Evolutionary conservation across 2,888 invertebrate genomes (phyloP), one percentile per base, ranked within the genome.

Genomic region (Anarsia innoxiella): DNA sequence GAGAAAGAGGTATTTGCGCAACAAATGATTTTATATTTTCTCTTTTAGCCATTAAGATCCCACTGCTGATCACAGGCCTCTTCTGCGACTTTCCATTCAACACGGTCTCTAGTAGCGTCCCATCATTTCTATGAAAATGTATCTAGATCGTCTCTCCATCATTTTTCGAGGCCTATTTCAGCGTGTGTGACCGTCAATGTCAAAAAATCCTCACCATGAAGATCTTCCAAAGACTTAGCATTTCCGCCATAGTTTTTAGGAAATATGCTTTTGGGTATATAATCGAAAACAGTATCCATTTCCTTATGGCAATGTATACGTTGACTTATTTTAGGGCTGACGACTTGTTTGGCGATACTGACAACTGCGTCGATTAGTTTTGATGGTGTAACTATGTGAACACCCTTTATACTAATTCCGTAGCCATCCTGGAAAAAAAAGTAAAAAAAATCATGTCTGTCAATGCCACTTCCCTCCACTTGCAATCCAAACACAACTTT

Each of bases 241-340:
- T 59, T 46, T 0, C 78, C 78, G 1, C 72, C 75, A 40, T 64
- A 78, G 1, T 80, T 77, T 8, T 36, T 36, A 0, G 79, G 78
- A 8, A 78, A 28, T 3, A 71, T 39, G 1, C 62, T 48, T 42
- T 55, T 60, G 0, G 67, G 56, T 1, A 73, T 36, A 23, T 30
- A 2, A n/a, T 42, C 23, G 12, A 34, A 28, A 2, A 50, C 6
- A 0, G 39, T 33, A 1, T 50, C 48, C 10, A n/a, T 25, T 5
- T 23, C 2, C 38, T 10, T 5, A 39, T 26, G 13, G 2, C 5
- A 19, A 12, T 26, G 12, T 12, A 40, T 11, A 29, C 40, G 23
- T 13, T 36, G 13, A 8, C 23, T 33, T 2, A 40, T 15, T 3
- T 40, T 40, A 10, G 12, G 12, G 25, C 33, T 32, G 16, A 36